Percentiles rank a stretch among this genome's conserved stretches.
Evolutionary conservation across 1,140 invertebrate species (phyloP).

Genomic region (Papilio aristodemus): DNA sequence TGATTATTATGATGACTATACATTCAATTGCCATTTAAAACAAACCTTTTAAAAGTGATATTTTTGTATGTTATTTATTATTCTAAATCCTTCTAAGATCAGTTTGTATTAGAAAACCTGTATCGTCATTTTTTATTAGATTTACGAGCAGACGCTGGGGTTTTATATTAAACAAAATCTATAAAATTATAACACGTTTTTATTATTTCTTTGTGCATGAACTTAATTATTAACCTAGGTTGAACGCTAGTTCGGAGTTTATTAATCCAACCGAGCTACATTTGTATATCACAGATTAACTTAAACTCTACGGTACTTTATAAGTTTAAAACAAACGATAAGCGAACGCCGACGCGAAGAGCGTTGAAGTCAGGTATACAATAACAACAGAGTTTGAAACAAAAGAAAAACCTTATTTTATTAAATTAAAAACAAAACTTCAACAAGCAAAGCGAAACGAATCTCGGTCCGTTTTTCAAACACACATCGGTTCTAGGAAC

Average conservation of each 20-base stretch:
- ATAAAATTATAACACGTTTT: conserved; percentile 43
- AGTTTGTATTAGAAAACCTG: background rate
- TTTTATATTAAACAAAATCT: conserved; percentile 45
- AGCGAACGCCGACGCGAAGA: conserved; percentile 68
- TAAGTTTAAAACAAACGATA: conserved; percentile 57
- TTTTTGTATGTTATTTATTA: background rate
- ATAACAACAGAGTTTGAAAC: conserved; percentile 65
- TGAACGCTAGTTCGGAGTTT: conserved; percentile 43
- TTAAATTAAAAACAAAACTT: conserved; percentile 73
- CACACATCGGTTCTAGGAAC: conserved; percentile 72
- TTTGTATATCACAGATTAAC: conserved; percentile 71
- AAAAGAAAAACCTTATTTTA: conserved; percentile 74
- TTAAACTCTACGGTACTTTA: conserved; percentile 64
- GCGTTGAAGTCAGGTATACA: conserved; percentile 67
- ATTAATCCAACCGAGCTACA: conserved; percentile 46
- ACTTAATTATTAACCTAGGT: conserved; percentile 3
- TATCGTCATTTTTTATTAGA: background rate
- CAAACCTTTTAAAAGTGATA: conserved; percentile 8
- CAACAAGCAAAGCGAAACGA: conserved; percentile 74
- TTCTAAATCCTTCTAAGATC: background rate
- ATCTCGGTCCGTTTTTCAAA: conserved; percentile 48
- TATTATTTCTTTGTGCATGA: conserved; percentile 49
- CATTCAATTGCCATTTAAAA: background rate
- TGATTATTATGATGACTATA: background rate
- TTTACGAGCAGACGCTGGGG: background rate